Evolutionary conservation across 1,140 invertebrate species (phyloP).

Genomic region (Drosophila yakuba): DNA sequence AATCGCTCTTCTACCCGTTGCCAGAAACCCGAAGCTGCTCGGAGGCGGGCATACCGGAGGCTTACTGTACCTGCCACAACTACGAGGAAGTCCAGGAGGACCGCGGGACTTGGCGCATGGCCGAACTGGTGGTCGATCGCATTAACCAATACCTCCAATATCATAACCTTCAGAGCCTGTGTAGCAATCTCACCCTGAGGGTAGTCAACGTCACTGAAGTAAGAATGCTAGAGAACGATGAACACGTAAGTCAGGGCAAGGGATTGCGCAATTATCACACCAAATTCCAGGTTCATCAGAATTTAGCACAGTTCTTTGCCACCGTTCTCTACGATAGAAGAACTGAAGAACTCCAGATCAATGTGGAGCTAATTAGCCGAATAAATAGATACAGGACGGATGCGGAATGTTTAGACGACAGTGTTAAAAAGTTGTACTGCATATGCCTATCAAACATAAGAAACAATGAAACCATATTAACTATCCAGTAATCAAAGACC

Average conservation of each 20-base stretch:
- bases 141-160: slow-evolving; percentile 85
- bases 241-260: background rate
- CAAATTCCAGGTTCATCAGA: slow-evolving; percentile 56
- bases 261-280: slow-evolving; percentile 20
- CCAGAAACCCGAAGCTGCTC: slow-evolving; percentile 88
- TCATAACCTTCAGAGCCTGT: slow-evolving; percentile 90
- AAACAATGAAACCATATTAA: background rate
- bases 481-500: too few relatives aligned
- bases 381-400: slow-evolving; percentile 86
- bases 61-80: slow-evolving; percentile 91
- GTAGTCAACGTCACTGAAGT: slow-evolving; percentile 26
- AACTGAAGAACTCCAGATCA: slow-evolving; percentile 40
- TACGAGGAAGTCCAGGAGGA: slow-evolving; percentile 83
- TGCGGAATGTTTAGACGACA: slow-evolving; percentile 85
- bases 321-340: slow-evolving; percentile 84
- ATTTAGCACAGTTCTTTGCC: slow-evolving; percentile 87
- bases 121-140: slow-evolving; percentile 84
- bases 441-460: slow-evolving; percentile 19
- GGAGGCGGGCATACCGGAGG: slow-evolving; percentile 88
- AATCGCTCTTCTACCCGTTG: slow-evolving; percentile 88
- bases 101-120: slow-evolving; percentile 75
- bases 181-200: slow-evolving; percentile 23
- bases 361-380: slow-evolving; percentile 86
- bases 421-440: slow-evolving; percentile 86
- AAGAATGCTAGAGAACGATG: background rate